Percentiles rank a stretch among this genome's conserved stretches.
Evolutionary conservation across 2,888 invertebrate genomes (phyloP).

Genomic region (Erannis defoliaria): DNA sequence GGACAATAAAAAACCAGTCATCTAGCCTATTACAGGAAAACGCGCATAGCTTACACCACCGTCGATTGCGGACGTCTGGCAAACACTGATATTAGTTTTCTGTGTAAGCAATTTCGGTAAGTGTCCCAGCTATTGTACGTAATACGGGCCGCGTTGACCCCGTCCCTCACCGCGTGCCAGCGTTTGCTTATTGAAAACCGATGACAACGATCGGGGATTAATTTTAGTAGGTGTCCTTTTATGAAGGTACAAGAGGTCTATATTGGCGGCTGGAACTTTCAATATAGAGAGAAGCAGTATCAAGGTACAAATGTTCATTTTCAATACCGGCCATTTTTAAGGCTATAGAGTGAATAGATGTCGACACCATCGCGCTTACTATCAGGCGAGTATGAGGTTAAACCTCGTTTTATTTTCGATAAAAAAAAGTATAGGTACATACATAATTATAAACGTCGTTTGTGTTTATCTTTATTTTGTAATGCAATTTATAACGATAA

Average conservation of each 20-base stretch:
- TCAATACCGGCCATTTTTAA: too few relatives aligned
- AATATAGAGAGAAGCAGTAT: background rate
- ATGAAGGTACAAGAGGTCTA: background rate
- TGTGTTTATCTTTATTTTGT: too few relatives aligned
- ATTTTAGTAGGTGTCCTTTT: constrained; percentile 19
- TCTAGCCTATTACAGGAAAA: background rate
- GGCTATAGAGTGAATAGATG: too few relatives aligned
- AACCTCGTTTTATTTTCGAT: too few relatives aligned
- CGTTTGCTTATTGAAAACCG: constrained; percentile 76
- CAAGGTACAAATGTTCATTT: too few relatives aligned
- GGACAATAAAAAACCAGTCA: too few relatives aligned
- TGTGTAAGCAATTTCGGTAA: constrained; percentile 85
- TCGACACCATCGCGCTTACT: too few relatives aligned
- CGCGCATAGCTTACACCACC: constrained; percentile 51
- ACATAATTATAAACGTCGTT: too few relatives aligned
- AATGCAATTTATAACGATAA: too few relatives aligned
- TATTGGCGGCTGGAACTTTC: background rate
- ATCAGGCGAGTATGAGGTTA: too few relatives aligned
- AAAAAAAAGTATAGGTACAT: too few relatives aligned
- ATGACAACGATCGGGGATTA: constrained; percentile 58
- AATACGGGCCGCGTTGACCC: constrained; percentile 67
- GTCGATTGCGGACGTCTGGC: constrained; percentile 72
- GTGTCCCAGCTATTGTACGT: constrained; percentile 80
- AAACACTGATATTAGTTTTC: constrained; percentile 86
- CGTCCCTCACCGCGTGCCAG: constrained; percentile 62